phyloP scores from a whole-genome alignment of 2,797 vertebrate species.

The Danio kyathit region DNA sequence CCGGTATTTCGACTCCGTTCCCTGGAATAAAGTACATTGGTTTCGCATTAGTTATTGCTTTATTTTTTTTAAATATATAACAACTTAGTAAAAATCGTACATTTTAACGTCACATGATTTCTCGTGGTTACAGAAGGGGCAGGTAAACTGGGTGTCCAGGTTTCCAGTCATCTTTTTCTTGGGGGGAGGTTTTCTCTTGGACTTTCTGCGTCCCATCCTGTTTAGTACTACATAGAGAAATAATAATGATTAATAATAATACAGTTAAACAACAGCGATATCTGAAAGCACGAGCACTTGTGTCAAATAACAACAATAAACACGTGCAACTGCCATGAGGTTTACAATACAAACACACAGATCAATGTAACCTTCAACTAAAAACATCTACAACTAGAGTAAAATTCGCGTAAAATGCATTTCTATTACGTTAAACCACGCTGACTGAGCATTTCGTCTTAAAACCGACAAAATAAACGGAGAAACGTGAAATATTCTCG shows the following conservation, averaged over 20 bases:
- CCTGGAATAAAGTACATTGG: conserved; percentile 71
- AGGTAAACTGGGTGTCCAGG: conserved; percentile 92
- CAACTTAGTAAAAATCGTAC: conserved; percentile 72
- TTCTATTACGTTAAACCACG: not conserved
- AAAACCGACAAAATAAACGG: not conserved
- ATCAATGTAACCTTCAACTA: not conserved
- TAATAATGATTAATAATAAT: not conserved
- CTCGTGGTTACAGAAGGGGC: conserved; percentile 96
- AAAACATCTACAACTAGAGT: not conserved
- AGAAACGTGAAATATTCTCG: no score
- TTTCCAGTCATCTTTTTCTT: conserved; percentile 95
- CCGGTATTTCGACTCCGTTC: conserved; percentile 92
- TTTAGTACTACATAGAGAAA: not conserved
- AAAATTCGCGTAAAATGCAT: no score
- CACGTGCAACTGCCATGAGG: not conserved
- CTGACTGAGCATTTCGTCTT: not conserved
- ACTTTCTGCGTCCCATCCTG: conserved; percentile 90
- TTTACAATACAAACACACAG: conserved; percentile 11
- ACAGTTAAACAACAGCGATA: not conserved
- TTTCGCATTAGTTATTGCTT: not conserved
- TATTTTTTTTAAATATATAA: not conserved
- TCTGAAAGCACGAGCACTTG: not conserved
- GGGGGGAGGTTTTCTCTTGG: conserved; percentile 91
- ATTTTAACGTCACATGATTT: conserved; percentile 96
- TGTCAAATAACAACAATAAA: not conserved